phyloP scores from a whole-genome alignment of 37 sponge, comb jelly and placozoan genomes.

The Amphimedon queenslandica region DNA sequence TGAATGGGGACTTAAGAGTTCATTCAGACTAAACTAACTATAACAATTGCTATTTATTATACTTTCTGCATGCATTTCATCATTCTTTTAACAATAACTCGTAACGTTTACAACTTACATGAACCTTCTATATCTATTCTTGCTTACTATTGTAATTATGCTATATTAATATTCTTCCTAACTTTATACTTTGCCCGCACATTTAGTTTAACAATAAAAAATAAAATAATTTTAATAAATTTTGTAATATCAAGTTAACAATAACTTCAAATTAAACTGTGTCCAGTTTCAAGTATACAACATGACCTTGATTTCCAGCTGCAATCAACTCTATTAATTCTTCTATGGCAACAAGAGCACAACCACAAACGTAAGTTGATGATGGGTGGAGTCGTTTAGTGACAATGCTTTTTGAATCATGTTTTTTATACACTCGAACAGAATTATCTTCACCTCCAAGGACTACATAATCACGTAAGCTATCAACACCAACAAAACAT shows the following conservation, averaged over 20 bases:
- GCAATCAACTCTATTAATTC: background rate
- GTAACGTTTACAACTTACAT: no score
- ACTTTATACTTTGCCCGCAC: no score
- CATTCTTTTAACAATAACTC: no score
- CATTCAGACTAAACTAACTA: background rate
- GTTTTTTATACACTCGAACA: background rate
- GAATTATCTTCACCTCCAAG: background rate
- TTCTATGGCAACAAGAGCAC: background rate
- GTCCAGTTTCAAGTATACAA: background rate
- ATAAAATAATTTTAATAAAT: no score
- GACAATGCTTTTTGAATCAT: constrained; percentile 1
- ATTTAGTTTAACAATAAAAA: no score
- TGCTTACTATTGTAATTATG: no score
- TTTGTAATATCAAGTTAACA: no score
- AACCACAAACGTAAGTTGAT: background rate
- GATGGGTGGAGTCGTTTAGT: background rate
- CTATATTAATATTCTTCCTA: no score
- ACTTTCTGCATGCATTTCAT: background rate
- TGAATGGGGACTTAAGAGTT: constrained; percentile 19
- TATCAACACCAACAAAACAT: constrained; percentile 1
- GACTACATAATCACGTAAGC: background rate
- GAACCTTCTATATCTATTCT: no score
- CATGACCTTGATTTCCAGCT: background rate
- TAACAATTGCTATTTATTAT: background rate
- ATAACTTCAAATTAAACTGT: no score